These are phyloP conservation scores for Aplysia californica DNA, from an alignment of 1,140 invertebrate genomes.

Conservation along the genomic window DNA sequence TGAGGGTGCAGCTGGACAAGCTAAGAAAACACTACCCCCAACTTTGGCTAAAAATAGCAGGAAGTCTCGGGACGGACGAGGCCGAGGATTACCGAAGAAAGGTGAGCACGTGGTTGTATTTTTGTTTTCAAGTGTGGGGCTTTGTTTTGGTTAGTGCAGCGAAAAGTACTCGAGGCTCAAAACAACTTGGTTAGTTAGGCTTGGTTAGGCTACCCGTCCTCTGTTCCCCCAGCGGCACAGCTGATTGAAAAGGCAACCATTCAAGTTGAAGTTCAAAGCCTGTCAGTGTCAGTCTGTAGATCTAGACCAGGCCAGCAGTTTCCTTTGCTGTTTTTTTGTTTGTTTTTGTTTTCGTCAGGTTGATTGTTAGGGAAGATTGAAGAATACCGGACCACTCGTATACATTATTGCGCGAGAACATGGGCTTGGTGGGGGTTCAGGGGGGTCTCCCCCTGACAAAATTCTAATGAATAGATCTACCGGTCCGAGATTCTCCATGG, in stretches of 20 bases:
- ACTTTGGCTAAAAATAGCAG: slow-evolving; percentile 55
- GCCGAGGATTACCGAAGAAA: slow-evolving; percentile 56
- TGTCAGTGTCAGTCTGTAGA: background rate
- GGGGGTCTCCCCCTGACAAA: no score
- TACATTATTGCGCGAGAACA: no score
- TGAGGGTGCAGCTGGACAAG: slow-evolving; percentile 18
- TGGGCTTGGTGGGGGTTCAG: no score
- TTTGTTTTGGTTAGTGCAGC: background rate
- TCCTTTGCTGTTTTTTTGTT: no score
- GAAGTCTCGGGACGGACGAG: slow-evolving; percentile 50
- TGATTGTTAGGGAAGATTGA: no score
- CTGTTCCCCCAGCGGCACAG: background rate
- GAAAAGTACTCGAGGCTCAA: background rate
- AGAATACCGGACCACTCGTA: no score
- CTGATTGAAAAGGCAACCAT: background rate
- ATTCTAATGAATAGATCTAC: no score
- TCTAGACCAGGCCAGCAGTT: no score
- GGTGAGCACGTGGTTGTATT: slow-evolving; percentile 29
- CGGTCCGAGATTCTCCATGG: no score
- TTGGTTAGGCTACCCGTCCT: background rate
- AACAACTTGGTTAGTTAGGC: background rate
- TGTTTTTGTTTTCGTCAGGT: no score
- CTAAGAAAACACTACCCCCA: slow-evolving; percentile 31
- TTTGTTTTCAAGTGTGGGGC: background rate
- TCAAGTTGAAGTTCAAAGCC: background rate